Conservation (phyloP, 2,797 vertebrate genomes). For the Phoeniculus purpureus region DNA sequence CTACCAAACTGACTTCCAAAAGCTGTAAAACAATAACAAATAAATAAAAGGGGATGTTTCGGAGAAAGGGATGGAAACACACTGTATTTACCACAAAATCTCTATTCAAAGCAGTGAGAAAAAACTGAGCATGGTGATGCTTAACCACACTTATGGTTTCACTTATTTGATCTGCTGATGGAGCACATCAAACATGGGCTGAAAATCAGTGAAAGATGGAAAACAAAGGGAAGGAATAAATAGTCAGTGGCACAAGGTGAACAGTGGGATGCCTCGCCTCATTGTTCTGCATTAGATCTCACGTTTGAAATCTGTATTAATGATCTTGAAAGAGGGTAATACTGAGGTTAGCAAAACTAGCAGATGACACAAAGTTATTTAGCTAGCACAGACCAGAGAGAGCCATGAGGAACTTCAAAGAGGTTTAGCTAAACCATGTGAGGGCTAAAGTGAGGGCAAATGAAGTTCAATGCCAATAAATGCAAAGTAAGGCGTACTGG, state of each 20-base stretch:
- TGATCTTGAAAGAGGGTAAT: constrained; percentile 55
- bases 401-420: constrained; percentile 55
- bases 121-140: not conserved
- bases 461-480: constrained; percentile 62
- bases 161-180: constrained; percentile 32
- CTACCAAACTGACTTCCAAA: not conserved
- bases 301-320: constrained; percentile 56
- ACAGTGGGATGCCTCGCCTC: constrained; percentile 41
- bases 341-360: constrained; percentile 62
- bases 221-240: constrained; percentile 63
- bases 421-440: constrained; percentile 48
- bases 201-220: not conserved
- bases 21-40: not conserved
- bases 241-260: constrained; percentile 56
- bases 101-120: not conserved
- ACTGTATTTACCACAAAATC: not conserved
- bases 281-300: constrained; percentile 45
- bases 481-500: constrained; percentile 54
- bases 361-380: constrained; percentile 64
- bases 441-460: constrained; percentile 45
- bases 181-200: constrained; percentile 36
- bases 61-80: not conserved
- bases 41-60: not conserved
- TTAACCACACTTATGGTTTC: constrained; percentile 28
- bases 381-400: constrained; percentile 32